phyloP scores from a whole-genome alignment of 2,888 invertebrate genomes.

The Ectemnius cavifrons region DNA sequence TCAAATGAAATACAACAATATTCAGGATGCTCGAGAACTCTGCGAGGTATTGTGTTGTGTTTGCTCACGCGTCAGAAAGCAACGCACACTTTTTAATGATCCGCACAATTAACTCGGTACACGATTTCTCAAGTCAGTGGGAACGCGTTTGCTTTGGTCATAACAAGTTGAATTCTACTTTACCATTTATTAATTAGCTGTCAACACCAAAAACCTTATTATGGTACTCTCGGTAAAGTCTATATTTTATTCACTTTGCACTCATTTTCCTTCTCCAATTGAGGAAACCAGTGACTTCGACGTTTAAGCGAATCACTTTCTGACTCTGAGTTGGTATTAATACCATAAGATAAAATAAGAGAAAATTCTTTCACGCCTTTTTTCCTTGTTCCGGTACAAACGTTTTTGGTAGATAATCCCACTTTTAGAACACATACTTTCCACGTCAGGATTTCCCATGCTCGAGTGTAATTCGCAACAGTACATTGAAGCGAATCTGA shows the following conservation, averaged over 20 bases:
- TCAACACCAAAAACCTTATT: too few relatives aligned
- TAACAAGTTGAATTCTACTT: neutral
- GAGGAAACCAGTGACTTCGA: too few relatives aligned
- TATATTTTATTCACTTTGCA: too few relatives aligned
- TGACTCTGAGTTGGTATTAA: too few relatives aligned
- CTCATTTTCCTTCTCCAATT: too few relatives aligned
- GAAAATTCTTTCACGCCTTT: too few relatives aligned
- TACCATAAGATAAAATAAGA: too few relatives aligned
- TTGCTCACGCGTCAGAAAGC: neutral
- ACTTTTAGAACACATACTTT: slow-evolving; percentile 26
- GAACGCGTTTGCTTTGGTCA: neutral
- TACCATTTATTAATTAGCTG: too few relatives aligned
- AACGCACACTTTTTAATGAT: slow-evolving; percentile 7
- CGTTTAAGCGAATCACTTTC: too few relatives aligned
- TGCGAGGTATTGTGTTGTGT: neutral
- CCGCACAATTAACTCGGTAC: slow-evolving; percentile 1
- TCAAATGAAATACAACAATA: neutral
- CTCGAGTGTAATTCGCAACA: slow-evolving; percentile 24
- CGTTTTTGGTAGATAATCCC: too few relatives aligned
- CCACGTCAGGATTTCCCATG: slow-evolving; percentile 41
- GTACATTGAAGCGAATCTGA: slow-evolving; percentile 47
- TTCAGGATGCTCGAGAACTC: neutral
- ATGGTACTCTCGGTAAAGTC: too few relatives aligned
- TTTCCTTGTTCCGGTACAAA: neutral
- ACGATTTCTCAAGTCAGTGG: slow-evolving; percentile 1